Evolutionary conservation across 2,797 vertebrate species (phyloP).

Genomic region (Mallotus villosus): DNA sequence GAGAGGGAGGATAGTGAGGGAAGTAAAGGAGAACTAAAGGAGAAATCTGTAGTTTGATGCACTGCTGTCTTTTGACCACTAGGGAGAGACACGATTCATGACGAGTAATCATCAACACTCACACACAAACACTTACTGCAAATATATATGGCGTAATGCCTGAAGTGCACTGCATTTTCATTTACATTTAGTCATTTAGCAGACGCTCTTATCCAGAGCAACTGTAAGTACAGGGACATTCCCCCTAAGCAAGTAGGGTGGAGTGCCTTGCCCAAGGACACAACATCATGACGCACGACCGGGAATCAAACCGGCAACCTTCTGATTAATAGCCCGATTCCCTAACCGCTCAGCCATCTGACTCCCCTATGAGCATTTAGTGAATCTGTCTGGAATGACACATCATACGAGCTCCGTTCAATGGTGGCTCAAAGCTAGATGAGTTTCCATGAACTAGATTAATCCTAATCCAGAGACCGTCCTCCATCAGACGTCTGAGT

Average conservation of each 20-base stretch:
- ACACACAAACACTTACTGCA: background rate
- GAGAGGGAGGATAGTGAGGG: too few relatives aligned
- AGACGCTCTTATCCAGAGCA: too few relatives aligned
- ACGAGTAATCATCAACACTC: background rate
- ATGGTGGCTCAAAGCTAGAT: too few relatives aligned
- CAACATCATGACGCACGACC: too few relatives aligned
- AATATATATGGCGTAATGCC: background rate
- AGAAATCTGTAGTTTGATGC: slow-evolving; percentile 1
- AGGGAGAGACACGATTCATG: slow-evolving; percentile 19
- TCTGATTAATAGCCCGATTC: too few relatives aligned
- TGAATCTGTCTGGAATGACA: background rate
- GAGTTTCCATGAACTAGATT: background rate
- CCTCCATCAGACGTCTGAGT: too few relatives aligned
- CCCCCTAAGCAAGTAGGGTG: too few relatives aligned
- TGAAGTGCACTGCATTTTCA: background rate
- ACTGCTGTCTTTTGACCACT: slow-evolving; percentile 30
- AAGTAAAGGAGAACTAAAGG: background rate
- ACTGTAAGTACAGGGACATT: too few relatives aligned
- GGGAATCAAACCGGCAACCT: too few relatives aligned
- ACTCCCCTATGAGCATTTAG: background rate
- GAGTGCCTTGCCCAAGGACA: too few relatives aligned
- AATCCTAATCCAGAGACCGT: background rate
- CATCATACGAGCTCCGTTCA: too few relatives aligned
- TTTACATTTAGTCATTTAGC: background rate
- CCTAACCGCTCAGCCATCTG: too few relatives aligned